Evolutionary conservation across 2,888 invertebrate species (phyloP), one percentile per base, ranked within the genome.

Genomic region (Helleia helle): DNA sequence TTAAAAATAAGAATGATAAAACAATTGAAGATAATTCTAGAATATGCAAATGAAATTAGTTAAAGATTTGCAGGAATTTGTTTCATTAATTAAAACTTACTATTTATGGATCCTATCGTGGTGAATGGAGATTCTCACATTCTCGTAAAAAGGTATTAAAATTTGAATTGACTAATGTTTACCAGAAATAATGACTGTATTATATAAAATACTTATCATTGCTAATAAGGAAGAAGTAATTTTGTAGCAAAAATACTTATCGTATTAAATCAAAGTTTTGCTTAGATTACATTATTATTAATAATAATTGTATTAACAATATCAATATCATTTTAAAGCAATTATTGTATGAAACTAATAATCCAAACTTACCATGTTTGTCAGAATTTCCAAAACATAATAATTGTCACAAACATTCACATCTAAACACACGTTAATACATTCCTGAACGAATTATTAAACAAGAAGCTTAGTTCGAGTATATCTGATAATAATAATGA

Each of bases 401-500:
- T 42, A 34, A 43, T 31, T 46, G 37, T 24, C 27, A 45, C 40
- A 39, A 43, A 40, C 15, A 30, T 38, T 5, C 15, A 43, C 40
- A 36, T 9, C 40, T 38, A 38, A 41, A 39, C 38, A 47, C 42
- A 22, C 34, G 3, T 18, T 14, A 36, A 13, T 29, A 34, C 36
- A 18, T 43, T 34, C 18, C 38, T 27, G 28, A 38, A 36, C 38
- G 41, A 36, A 36, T 36, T 36, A 36, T 14, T 42, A 38, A 44
- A 38, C 41, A 36, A 42, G 43, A 41, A 44, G 44, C 40, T 38
- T 8, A 25, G 15, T 12, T 17, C 8, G 38, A 42, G 27, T 37
- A 24, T 28, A 38, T 37, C 30, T 44, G 36, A 38, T 41, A 42
- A 46, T 42, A 46, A 52, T 43, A 46, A 44, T 46, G 18, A 38